Percentiles rank a stretch among this genome's conserved stretches.
Evolutionary conservation across 2,113 vertebrate genomes (phyloP).

Genomic region (Neofelis nebulosa): DNA sequence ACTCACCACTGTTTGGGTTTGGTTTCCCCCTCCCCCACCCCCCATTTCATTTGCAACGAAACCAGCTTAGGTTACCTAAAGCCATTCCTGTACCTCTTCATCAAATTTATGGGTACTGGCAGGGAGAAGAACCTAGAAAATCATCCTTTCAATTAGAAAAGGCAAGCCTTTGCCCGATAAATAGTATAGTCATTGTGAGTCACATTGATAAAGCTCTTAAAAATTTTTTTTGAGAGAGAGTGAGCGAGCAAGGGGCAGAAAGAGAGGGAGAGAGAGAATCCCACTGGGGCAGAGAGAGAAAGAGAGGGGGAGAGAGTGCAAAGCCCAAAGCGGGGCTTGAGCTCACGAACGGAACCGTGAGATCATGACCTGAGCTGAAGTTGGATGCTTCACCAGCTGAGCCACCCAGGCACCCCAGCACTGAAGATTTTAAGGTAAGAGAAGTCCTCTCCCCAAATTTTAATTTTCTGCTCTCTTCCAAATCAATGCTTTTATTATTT

Average conservation of each 20-base stretch:
- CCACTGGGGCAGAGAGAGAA: too few relatives aligned
- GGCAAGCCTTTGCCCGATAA: neutral
- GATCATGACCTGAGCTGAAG: too few relatives aligned
- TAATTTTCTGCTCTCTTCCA: neutral
- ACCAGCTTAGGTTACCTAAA: neutral
- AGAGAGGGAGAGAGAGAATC: too few relatives aligned
- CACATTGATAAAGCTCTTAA: neutral
- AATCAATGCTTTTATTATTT: neutral
- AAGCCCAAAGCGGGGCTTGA: too few relatives aligned
- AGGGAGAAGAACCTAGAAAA: neutral
- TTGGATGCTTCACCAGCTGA: too few relatives aligned
- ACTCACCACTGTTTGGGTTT: neutral
- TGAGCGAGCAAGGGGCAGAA: too few relatives aligned
- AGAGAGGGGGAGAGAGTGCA: too few relatives aligned
- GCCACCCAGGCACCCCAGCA: neutral
- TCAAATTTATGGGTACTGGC: neutral
- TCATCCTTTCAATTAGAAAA: neutral
- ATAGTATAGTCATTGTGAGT: neutral
- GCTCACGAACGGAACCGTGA: too few relatives aligned
- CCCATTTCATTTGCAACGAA: neutral
- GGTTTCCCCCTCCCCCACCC: neutral
- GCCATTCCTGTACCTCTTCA: neutral
- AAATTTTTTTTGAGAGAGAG: neutral
- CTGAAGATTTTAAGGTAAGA: neutral
- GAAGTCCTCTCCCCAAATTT: neutral